These are phyloP conservation scores for Centropus bengalensis DNA, from an alignment of 2,113 vertebrate species.

Conservation along the genomic window DNA sequence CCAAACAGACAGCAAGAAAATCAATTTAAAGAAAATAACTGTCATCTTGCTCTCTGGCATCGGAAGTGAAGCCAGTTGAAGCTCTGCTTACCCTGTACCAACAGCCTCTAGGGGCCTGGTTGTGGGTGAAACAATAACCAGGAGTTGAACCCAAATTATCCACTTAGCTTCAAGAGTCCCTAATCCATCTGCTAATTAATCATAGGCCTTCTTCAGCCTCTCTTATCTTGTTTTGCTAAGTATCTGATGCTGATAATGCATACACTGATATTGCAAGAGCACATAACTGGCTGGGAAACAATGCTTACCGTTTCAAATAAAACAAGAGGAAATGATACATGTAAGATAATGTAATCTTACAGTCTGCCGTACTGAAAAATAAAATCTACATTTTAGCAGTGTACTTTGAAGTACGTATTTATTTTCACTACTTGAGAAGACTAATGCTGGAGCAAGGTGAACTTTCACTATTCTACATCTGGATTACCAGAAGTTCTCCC, in stretches of 20 bases:
- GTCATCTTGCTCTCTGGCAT: conserved; percentile 11
- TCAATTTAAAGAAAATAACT: conserved; percentile 19
- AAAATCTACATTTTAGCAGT: neutral
- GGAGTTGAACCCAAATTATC: conserved; percentile 40
- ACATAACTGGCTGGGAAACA: neutral
- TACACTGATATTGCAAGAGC: neutral
- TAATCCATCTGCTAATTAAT: conserved; percentile 58
- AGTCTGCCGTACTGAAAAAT: neutral
- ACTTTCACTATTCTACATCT: neutral
- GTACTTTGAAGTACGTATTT: neutral
- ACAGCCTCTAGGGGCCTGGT: neutral
- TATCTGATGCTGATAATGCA: neutral
- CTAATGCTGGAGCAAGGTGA: rapidly evolving
- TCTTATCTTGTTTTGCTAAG: conserved; percentile 57
- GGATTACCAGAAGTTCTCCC: neutral
- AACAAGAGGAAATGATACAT: neutral
- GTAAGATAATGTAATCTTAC: neutral
- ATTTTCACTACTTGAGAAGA: neutral
- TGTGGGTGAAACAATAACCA: conserved; percentile 33
- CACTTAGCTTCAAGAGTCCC: conserved; percentile 8
- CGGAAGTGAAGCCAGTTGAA: neutral
- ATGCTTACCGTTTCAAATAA: neutral
- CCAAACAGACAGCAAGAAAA: conserved; percentile 15
- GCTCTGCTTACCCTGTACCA: neutral
- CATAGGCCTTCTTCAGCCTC: conserved; percentile 21